Base-by-base conservation (phyloP, 2,797 vertebrate species). In the Bufotes viridis region DNA sequence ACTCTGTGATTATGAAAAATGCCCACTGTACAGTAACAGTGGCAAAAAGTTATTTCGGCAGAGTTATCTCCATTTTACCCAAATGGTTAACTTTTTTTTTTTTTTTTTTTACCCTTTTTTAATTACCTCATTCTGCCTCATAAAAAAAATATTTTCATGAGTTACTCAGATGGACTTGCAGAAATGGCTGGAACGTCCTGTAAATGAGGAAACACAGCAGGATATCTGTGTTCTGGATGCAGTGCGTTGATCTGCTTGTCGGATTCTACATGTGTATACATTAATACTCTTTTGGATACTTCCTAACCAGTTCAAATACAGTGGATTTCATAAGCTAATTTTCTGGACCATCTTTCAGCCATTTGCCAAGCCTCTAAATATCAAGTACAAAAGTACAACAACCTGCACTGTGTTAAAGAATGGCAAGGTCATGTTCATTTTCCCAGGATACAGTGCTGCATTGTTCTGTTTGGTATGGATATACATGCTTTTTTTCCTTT, bases 391-490 rank as follows among this genome's bases (percentile, higher is more conserved):
- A 42, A 57, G 53, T 34, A 49, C 14, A 61, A 26, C 70, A 85
- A 57, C 49, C 26, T 87, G 13, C 51, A 65, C 24, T 65, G 65
- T 70, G 53, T 57, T 81, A 91, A 92, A 93, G 89, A 90, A 90
- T 91, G 89, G 91, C 90, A 87, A 88, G 90, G 85, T 94, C 92
- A 92, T 74, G 34, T 17, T 49, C 94, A 87, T 78, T 22, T n/a
- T 3, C 29, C 5, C 7, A 87, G 42, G 49, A 67, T 58, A 22
- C 81, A 92, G 91, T 82, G 70, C 24, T 60, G 20, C 34, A 42
- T 53, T 92, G 90, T 93, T 92, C 91, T 93, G 92, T 91, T 92
- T 94, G 93, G 91, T 93, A 92, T 91, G 88, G 58, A 91, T 78
- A 91, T 90, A 92, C 90, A 91, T 91, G 92, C 93, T 93, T 93